Base-by-base conservation (phyloP, 2,113 vertebrate species). In the Poeciliopsis retropinna region DNA sequence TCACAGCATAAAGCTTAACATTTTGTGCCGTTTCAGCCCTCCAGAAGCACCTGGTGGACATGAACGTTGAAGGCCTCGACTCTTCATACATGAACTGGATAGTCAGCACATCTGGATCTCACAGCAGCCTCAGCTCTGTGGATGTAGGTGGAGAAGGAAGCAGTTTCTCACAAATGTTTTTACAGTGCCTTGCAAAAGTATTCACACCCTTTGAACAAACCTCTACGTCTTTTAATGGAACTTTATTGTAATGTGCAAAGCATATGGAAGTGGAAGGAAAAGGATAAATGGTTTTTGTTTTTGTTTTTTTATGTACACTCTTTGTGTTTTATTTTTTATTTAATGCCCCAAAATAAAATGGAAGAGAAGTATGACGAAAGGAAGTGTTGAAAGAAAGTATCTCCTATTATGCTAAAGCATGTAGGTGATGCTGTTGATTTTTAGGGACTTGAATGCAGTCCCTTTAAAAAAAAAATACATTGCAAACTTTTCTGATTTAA, bases 11-110 rank as follows among this genome's bases (percentile, higher is more conserved):
- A 47, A 47, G 14, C 14, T 7, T 7, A 17, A 47, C 44, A 73
- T 9, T 60, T 14, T 39, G 22, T 91, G 66, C 79, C 27, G 30
- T 44, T 75, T n/a, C 90, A 99, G 97, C 97, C 19, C 94, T 99
- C 4, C 97, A 99, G 86, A 95, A 98, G 87, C 98, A 99, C 79
- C 94, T 99, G 83, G 97, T 97, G n/a, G 98, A 99, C 89, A 99
- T 99, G 85, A 98, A 97, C 14, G 95, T 99, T 22, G 98, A 99
- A 86, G 97, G 97, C 41, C 95, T 97, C 13, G 98, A 99, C 93
- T 97, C 95, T 22, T 97, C 96, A 8, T 99, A 99, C 65, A 94
- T 97, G 29, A 96, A 99, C 87, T 99, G 98, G 98, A 99, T 99
- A 78, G 97, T 97, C 89, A 99, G 98, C 91, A 99, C 98, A 1